These are phyloP conservation scores for Valencia hispanica DNA, from an alignment of 2,797 vertebrate species.

Conservation along the genomic window DNA sequence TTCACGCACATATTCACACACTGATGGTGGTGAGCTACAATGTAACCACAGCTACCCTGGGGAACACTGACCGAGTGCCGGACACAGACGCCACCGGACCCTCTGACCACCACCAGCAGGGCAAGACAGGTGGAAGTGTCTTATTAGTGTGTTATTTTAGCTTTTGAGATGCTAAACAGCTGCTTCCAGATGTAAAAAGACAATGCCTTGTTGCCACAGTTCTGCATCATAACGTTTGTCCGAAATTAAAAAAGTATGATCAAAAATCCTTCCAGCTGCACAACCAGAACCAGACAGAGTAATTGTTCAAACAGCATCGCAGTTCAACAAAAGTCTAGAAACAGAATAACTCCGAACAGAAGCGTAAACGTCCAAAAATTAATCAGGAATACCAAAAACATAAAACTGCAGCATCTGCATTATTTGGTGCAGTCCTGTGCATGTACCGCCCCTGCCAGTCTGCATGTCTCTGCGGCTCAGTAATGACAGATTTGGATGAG, in stretches of 20 bases:
- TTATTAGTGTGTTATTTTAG: not conserved
- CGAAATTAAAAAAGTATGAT: not conserved
- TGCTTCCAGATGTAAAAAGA: not conserved
- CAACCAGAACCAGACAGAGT: not conserved
- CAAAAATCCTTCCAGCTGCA: not conserved
- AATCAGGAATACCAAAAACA: not conserved
- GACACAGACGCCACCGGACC: too few species aligned
- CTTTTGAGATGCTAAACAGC: not conserved
- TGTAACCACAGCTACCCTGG: too few species aligned
- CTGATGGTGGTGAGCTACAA: too few species aligned
- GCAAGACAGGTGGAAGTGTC: too few species aligned
- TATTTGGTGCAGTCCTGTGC: not conserved
- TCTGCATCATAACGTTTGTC: not conserved
- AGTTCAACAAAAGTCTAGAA: not conserved
- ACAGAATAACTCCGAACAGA: not conserved
- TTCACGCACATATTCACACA: too few species aligned
- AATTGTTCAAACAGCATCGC: not conserved
- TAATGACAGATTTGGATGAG: constrained; percentile 14
- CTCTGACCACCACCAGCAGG: too few species aligned
- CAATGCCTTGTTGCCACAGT: not conserved
- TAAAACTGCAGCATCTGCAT: not conserved
- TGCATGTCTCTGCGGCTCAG: constrained; percentile 3
- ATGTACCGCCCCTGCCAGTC: constrained; percentile 11
- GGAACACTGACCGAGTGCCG: too few species aligned
- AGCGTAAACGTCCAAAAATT: not conserved